Percentiles rank a stretch among this genome's conserved stretches.
Conservation (phyloP, 2,113 vertebrate species). For the Thamnophis sirtalis region DNA sequence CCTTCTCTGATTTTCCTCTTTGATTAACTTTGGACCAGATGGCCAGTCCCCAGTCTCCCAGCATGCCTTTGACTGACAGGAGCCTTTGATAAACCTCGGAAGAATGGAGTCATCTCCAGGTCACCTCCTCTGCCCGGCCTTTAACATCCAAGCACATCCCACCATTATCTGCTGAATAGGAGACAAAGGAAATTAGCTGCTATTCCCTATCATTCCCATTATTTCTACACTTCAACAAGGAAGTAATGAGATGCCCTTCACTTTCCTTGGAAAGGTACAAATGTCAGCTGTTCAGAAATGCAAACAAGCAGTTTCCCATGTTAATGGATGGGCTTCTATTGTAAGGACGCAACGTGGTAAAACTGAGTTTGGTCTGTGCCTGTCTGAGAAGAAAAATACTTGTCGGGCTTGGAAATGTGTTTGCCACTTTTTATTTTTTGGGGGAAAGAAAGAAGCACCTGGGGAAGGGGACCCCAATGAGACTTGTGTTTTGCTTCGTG, state of each 20-base stretch:
- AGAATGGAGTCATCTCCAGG: constrained; percentile 79
- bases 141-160: constrained; percentile 69
- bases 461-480: constrained; percentile 11
- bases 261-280: constrained; percentile 77
- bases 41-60: constrained; percentile 88
- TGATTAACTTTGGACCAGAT: constrained; percentile 91
- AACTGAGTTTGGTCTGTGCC: constrained; percentile 58
- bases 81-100: constrained; percentile 86
- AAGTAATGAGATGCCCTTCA: constrained; percentile 77
- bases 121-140: constrained; percentile 75
- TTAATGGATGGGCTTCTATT: constrained; percentile 71
- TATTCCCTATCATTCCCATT: constrained; percentile 67
- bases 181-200: constrained; percentile 81
- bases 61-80: constrained; percentile 94
- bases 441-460: constrained; percentile 29
- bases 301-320: constrained; percentile 72
- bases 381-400: constrained; percentile 56
- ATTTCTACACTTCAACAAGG: constrained; percentile 71
- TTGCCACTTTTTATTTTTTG: constrained; percentile 45
- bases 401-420: constrained; percentile 61
- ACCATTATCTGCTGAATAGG: constrained; percentile 80
- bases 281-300: constrained; percentile 80
- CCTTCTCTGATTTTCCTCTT: constrained; percentile 76
- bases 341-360: constrained; percentile 61
- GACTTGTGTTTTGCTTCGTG: background rate